These are phyloP conservation scores for Carollia perspicillata DNA, from an alignment of 2,113 vertebrate species.

Conservation along the genomic window DNA sequence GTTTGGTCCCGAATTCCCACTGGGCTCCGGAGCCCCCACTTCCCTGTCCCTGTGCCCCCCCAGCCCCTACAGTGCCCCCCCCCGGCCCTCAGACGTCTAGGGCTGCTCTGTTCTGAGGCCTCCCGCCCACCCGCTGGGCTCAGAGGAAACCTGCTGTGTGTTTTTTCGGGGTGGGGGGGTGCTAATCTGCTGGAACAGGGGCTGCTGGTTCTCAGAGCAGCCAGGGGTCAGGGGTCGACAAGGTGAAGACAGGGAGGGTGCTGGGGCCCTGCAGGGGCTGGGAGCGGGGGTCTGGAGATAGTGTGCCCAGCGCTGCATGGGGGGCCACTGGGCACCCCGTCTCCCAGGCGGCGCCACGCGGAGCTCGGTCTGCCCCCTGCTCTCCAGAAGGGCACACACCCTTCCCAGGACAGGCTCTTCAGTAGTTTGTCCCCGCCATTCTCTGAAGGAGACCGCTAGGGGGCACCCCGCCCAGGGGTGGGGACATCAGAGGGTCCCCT, in stretches of 20 bases:
- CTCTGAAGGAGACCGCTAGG: neutral
- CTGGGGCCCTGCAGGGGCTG: neutral
- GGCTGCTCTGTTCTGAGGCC: neutral
- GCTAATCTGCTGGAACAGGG: conserved; percentile 46
- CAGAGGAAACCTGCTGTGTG: neutral
- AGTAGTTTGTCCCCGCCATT: neutral
- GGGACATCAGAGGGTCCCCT: neutral
- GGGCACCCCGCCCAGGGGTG: no score
- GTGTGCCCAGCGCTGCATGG: neutral
- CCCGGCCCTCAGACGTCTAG: no score
- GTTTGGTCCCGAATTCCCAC: neutral
- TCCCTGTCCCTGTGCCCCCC: conserved; percentile 63
- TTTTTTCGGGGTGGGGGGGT: neutral
- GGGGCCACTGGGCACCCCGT: accelerated
- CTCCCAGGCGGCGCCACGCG: neutral
- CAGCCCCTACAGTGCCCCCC: neutral
- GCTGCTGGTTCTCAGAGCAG: conserved; percentile 73
- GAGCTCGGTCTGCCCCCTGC: neutral
- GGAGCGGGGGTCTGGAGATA: neutral
- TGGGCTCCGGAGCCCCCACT: neutral
- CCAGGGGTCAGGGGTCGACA: conserved; percentile 72
- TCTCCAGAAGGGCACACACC: accelerated
- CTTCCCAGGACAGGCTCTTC: neutral
- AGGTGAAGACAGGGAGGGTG: conserved; percentile 74
- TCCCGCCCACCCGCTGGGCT: neutral